A percentile compares a stretch with the other conserved stretches of the same genome.
Evolutionary conservation across 1,140 invertebrate genomes (phyloP).

Genomic region (Andricus grossulariae): DNA sequence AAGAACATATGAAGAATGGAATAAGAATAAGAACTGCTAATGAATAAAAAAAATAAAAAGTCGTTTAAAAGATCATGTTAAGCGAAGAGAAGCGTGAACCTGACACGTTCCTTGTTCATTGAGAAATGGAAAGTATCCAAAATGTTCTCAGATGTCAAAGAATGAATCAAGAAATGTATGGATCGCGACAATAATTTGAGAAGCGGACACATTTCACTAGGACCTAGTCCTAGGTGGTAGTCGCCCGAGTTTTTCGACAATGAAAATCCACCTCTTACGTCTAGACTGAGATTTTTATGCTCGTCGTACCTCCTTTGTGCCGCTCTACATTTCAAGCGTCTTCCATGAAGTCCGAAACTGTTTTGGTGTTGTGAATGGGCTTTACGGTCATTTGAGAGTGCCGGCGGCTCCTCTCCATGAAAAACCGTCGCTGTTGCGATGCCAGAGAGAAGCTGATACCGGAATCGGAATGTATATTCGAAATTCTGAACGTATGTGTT

Average conservation of each 20-base stretch:
- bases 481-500: not conserved
- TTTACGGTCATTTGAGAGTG: conserved; percentile 25
- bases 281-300: conserved; percentile 4
- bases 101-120: conserved; percentile 8
- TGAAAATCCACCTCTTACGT: conserved; percentile 12
- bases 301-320: conserved; percentile 17
- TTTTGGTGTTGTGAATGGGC: conserved; percentile 20
- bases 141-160: not conserved
- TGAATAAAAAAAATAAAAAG: not conserved
- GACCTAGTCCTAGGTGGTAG: too few relatives aligned
- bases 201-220: conserved; percentile 12
- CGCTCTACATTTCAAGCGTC: not conserved
- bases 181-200: not conserved
- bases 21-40: too few relatives aligned
- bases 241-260: conserved; percentile 4
- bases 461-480: conserved; percentile 15
- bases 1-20: too few relatives aligned
- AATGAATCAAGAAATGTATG: conserved; percentile 4
- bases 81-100: not conserved
- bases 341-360: conserved; percentile 24
- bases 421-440: conserved; percentile 19
- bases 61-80: not conserved
- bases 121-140: not conserved
- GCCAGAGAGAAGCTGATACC: conserved; percentile 28
- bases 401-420: conserved; percentile 25